phyloP scores from a whole-genome alignment of 2,888 invertebrate genomes.

The Mamestra brassicae region DNA sequence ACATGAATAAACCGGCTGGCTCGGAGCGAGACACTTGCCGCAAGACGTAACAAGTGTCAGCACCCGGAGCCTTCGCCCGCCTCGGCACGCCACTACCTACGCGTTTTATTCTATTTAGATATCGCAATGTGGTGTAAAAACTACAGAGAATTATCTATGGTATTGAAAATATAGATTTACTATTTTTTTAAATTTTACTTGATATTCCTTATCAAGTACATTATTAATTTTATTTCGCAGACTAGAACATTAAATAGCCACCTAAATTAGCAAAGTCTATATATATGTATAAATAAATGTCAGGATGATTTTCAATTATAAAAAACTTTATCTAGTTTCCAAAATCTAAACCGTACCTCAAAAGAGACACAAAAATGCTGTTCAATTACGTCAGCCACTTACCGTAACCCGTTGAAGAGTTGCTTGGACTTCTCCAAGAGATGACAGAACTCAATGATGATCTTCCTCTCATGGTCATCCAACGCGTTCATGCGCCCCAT shows the following conservation, averaged over 20 bases:
- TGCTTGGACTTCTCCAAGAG: slow-evolving; percentile 99
- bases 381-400: slow-evolving; percentile 49
- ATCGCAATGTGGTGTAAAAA: background rate
- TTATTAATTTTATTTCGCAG: too few species aligned
- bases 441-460: slow-evolving; percentile 98
- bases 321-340: too few species aligned
- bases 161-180: background rate
- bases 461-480: slow-evolving; percentile 91
- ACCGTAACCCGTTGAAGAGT: slow-evolving; percentile 98
- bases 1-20: background rate
- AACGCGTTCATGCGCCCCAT: slow-evolving; percentile 66
- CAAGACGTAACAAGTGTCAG: slow-evolving; percentile 47
- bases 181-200: background rate
- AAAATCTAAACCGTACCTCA: background rate
- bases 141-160: background rate
- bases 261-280: too few species aligned
- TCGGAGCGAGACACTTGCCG: background rate
- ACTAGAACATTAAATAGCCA: too few species aligned
- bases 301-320: too few species aligned
- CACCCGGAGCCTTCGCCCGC: slow-evolving; percentile 12
- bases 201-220: too few species aligned
- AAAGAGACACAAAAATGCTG: slow-evolving; percentile 11
- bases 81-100: background rate
- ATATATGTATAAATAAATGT: too few species aligned
- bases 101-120: slow-evolving; percentile 2